Evolutionary conservation across 2,113 vertebrate genomes (phyloP).

Genomic region (Antechinus flavipes): DNA sequence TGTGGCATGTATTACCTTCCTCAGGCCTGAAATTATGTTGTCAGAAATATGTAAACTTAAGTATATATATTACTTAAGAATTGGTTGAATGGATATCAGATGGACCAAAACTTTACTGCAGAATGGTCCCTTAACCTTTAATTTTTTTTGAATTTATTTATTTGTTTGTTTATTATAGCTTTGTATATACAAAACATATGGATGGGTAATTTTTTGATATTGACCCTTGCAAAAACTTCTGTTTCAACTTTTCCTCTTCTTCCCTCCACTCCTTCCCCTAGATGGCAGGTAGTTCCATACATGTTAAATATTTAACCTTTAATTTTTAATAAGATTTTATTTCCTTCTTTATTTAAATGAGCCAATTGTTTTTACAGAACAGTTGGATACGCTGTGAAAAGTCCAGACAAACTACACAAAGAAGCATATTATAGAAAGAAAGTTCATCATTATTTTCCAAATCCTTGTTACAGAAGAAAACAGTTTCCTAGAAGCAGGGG

Average conservation of each 20-base stretch:
- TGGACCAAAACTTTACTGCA: slow-evolving; percentile 1
- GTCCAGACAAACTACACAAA: slow-evolving; percentile 82
- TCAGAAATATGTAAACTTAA: slow-evolving; percentile 23
- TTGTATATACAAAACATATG: too few species aligned
- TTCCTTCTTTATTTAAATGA: slow-evolving; percentile 62
- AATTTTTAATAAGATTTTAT: slow-evolving; percentile 35
- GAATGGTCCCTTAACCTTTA: slow-evolving; percentile 30
- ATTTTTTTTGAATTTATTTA: slow-evolving; percentile 11
- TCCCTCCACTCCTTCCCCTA: too few species aligned
- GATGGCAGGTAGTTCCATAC: too few species aligned
- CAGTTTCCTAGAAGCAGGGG: slow-evolving; percentile 83
- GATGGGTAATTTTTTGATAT: too few species aligned
- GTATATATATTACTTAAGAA: slow-evolving; percentile 2
- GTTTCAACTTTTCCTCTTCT: too few species aligned
- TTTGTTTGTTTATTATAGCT: too few species aligned
- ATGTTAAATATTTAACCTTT: slow-evolving; percentile 3
- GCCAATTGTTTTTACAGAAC: slow-evolving; percentile 78
- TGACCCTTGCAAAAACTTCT: too few species aligned
- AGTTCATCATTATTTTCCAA: slow-evolving; percentile 81
- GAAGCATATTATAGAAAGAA: slow-evolving; percentile 84
- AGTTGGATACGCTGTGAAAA: slow-evolving; percentile 85
- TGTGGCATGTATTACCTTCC: not conserved
- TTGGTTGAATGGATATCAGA: slow-evolving; percentile 43
- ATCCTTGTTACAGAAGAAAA: slow-evolving; percentile 84
- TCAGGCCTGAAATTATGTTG: slow-evolving; percentile 1